phyloP scores from a whole-genome alignment of 2,113 vertebrate genomes.

The Cervus canadensis region DNA sequence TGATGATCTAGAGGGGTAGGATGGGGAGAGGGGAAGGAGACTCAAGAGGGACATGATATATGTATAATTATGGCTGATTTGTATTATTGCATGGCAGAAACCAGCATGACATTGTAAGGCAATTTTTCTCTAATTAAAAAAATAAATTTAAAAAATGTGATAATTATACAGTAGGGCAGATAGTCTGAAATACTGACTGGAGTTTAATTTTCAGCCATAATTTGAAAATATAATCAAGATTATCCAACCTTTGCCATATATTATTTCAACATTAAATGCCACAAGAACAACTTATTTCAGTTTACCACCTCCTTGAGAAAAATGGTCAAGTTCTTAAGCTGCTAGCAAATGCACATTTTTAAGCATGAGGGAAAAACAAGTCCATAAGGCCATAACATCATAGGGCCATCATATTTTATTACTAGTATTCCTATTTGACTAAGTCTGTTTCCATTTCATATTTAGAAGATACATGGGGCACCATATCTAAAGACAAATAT shows the following conservation, averaged over 20 bases:
- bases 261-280: background rate
- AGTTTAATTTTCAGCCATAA: background rate
- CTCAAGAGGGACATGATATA: background rate
- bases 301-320: background rate
- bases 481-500: background rate
- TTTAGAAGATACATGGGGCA: background rate
- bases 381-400: background rate
- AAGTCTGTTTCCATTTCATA: background rate
- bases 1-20: background rate
- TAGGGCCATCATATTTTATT: background rate
- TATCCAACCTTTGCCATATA: background rate
- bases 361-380: background rate
- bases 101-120: background rate
- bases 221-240: background rate
- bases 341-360: background rate
- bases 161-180: background rate
- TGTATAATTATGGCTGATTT: background rate
- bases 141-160: background rate
- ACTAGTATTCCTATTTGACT: background rate
- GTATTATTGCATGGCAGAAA: background rate
- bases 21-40: background rate
- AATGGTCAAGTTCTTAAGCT: background rate
- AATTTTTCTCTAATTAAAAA: background rate
- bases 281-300: background rate
- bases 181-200: background rate